Evolutionary conservation across 1,140 invertebrate species (phyloP).

Genomic region (roundworm (Caenorhabditis elegans)): DNA sequence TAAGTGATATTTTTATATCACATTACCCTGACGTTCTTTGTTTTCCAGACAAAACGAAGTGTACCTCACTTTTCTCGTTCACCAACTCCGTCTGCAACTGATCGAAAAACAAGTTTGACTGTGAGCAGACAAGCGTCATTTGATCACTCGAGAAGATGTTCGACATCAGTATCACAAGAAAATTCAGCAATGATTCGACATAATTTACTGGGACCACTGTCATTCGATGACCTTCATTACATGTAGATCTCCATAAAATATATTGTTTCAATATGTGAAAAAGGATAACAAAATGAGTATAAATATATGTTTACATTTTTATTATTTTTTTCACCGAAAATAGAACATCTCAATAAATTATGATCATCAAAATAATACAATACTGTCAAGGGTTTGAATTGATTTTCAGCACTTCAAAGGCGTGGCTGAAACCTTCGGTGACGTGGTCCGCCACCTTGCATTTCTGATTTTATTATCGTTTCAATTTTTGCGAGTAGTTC

Average conservation of each 20-base stretch:
- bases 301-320: neutral
- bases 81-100: neutral
- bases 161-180: neutral
- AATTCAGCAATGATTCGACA: constrained; percentile 41
- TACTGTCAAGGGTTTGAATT: constrained; percentile 1
- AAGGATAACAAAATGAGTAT: neutral
- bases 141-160: constrained; percentile 13
- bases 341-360: constrained; percentile 32
- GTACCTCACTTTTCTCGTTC: neutral
- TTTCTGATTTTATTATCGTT: constrained; percentile 29
- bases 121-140: constrained; percentile 11
- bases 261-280: neutral
- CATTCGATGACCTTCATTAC: constrained; percentile 49
- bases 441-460: neutral
- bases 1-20: neutral
- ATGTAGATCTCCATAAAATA: constrained; percentile 15
- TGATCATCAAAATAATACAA: neutral
- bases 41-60: constrained; percentile 7
- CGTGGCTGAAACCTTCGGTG: constrained; percentile 30
- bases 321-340: neutral
- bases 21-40: neutral
- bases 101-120: constrained; percentile 31
- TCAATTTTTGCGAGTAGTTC: constrained; percentile 42
- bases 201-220: constrained; percentile 43
- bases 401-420: constrained; percentile 25